Conservation (phyloP, 2,888 invertebrate genomes). For the Leptinotarsa rubiginosa region DNA sequence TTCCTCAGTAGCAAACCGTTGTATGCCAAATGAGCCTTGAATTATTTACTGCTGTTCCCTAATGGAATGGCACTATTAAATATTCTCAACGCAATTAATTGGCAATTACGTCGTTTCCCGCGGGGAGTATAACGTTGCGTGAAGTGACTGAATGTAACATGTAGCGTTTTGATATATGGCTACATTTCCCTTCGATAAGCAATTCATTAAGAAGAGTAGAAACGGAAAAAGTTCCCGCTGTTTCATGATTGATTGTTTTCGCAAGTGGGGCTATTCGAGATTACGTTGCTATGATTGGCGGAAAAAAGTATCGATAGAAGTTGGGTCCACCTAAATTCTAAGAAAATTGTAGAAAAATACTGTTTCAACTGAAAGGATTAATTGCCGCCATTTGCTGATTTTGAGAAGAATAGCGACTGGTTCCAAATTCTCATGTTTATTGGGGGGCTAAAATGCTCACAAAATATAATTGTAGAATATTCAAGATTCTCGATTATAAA, state of each 20-base stretch:
- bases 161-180: slow-evolving; percentile 15
- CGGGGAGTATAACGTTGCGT: slow-evolving; percentile 19
- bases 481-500: no score
- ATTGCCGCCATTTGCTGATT: no score
- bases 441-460: no score
- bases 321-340: no score
- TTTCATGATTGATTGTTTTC: not conserved
- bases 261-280: not conserved
- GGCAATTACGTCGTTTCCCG: slow-evolving; percentile 11
- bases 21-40: slow-evolving; percentile 14
- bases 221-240: not conserved
- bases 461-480: no score
- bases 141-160: slow-evolving; percentile 13
- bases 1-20: not conserved
- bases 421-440: no score
- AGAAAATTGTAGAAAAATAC: no score
- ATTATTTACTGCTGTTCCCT: slow-evolving; percentile 16
- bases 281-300: not conserved
- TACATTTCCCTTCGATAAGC: slow-evolving; percentile 5
- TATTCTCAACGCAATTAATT: slow-evolving; percentile 20
- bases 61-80: slow-evolving; percentile 19
- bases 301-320: no score
- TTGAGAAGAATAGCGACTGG: no score
- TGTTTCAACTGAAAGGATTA: no score
- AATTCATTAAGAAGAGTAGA: not conserved